Percentiles rank a stretch among this genome's conserved stretches.
Conservation (phyloP, 2,797 vertebrate species). For the Morelia viridis region DNA sequence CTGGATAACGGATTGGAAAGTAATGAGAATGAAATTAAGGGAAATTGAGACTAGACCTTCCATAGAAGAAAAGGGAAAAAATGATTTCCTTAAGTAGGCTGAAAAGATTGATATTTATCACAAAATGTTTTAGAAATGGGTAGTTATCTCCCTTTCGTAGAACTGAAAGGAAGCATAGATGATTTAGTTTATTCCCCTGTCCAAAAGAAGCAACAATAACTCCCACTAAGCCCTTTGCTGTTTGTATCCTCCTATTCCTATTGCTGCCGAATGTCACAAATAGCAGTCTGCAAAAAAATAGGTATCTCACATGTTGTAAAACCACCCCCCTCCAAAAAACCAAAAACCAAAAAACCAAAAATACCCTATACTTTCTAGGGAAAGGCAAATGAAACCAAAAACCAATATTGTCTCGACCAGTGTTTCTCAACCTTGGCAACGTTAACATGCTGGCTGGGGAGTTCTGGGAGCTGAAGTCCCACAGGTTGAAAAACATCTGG, state of each 20-base stretch:
- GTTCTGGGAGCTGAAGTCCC: too few relatives aligned
- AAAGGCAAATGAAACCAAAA: background rate
- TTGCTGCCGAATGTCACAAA: background rate
- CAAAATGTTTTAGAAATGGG: background rate
- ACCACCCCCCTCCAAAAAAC: background rate
- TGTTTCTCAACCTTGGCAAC: too few relatives aligned
- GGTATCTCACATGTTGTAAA: background rate
- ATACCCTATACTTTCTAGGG: background rate
- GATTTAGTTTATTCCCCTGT: background rate
- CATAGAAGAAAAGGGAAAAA: background rate
- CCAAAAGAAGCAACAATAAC: background rate
- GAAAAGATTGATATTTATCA: background rate
- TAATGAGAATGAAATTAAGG: constrained; percentile 56
- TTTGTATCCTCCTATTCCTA: background rate
- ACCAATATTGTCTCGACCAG: background rate
- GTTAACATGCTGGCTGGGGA: too few relatives aligned
- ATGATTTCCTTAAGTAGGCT: background rate
- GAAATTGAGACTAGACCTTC: background rate
- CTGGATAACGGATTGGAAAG: background rate
- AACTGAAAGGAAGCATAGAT: background rate
- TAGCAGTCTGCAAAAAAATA: background rate
- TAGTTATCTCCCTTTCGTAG: background rate
- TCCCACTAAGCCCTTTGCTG: background rate
- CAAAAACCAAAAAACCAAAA: background rate
- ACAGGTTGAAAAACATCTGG: background rate